A percentile compares a stretch with the other conserved stretches of the same genome.
Conservation (phyloP, 1,140 invertebrate genomes). For the Akabosia matsudoensis region DNA sequence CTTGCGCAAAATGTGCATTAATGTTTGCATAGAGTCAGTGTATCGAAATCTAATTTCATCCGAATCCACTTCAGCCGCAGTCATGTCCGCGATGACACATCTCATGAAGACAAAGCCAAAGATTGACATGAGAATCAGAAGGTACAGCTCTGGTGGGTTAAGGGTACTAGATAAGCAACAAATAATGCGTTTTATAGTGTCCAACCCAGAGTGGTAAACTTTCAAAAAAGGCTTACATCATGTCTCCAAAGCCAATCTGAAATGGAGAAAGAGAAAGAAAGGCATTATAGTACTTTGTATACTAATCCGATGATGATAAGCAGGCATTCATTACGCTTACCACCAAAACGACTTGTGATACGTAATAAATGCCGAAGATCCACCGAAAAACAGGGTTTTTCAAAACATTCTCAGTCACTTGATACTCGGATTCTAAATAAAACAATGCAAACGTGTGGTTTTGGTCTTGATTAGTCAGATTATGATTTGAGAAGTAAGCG, state of each 20-base stretch:
- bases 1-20: conserved; percentile 26
- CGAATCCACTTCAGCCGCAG: conserved; percentile 39
- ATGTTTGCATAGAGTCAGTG: conserved; percentile 26
- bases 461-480: too few species aligned
- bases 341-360: conserved; percentile 36
- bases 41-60: conserved; percentile 41
- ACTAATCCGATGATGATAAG: too few species aligned
- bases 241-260: conserved; percentile 43
- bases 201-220: too few species aligned
- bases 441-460: too few species aligned
- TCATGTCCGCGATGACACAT: conserved; percentile 44
- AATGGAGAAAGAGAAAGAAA: too few species aligned
- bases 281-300: too few species aligned
- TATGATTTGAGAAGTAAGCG: too few species aligned
- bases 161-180: conserved; percentile 4
- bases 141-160: not conserved
- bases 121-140: conserved; percentile 34
- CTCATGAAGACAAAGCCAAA: conserved; percentile 38
- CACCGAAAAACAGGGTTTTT: too few species aligned
- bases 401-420: too few species aligned
- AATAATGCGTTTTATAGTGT: not conserved
- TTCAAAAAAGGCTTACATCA: conserved; percentile 21
- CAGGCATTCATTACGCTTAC: not conserved
- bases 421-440: too few species aligned
- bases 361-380: conserved; percentile 39